Evolutionary conservation across 2,888 invertebrate genomes (phyloP), one percentile per base, ranked within the genome.

Genomic region (Gibbula magus): DNA sequence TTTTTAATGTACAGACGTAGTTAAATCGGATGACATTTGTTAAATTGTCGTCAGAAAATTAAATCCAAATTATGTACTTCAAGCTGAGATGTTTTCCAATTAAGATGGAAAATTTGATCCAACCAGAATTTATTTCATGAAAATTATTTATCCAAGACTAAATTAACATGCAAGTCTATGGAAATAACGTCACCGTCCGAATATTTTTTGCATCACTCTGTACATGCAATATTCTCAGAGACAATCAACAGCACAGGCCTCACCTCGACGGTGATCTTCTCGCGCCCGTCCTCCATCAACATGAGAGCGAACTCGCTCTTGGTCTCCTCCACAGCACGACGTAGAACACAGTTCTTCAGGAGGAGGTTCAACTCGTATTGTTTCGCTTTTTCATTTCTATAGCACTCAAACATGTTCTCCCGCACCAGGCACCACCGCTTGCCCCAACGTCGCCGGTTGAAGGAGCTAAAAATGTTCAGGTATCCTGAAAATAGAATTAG

Each of bases 191-290:
- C n/a, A n/a, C n/a, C n/a, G n/a, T n/a, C n/a, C n/a, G n/a, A n/a
- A n/a, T n/a, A n/a, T n/a, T n/a, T n/a, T n/a, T n/a, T n/a, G n/a
- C n/a, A n/a, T n/a, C n/a, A n/a, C n/a, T n/a, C n/a, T n/a, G n/a
- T n/a, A n/a, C n/a, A n/a, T n/a, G n/a, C n/a, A n/a, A n/a, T n/a
- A n/a, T n/a, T n/a, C n/a, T n/a, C n/a, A n/a, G n/a, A n/a, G n/a
- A 1, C 16, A 52, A 13, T 52, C 52, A 7, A 73, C n/a, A 13
- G 8, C 39, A 16, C 8, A 45, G 39, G 25, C 35, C 84, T 52
- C 79, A 90, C 91, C 89, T 91, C 91, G 20, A 91, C 86, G 45
- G 90, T 89, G 7, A 91, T 89, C 81, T 89, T 89, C 74, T 89
- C 89, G 45, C 75, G 76, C 45, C 84, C 85, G 39, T 86, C 82